A percentile compares a stretch with the other conserved stretches of the same genome.
These are phyloP conservation scores for Sinhomidia bicolor DNA, from an alignment of 2,888 invertebrate genomes.

Conservation along the genomic window DNA sequence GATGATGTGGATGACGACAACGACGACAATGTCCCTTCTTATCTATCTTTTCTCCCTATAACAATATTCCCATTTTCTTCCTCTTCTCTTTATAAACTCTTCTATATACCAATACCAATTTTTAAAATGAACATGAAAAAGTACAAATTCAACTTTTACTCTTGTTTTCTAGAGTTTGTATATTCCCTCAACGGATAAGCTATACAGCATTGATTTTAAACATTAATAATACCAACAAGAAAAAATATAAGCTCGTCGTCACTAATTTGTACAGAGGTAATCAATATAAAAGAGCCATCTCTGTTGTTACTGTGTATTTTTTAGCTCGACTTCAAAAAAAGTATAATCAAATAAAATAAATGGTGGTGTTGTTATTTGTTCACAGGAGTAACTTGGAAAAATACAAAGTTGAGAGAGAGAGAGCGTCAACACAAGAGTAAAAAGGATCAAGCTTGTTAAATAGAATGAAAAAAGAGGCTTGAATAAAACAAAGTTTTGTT, in stretches of 20 bases:
- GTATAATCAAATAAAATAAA: slow-evolving; percentile 26
- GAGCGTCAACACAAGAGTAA: not conserved
- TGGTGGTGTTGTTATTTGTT: slow-evolving; percentile 11
- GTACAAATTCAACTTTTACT: slow-evolving; percentile 33
- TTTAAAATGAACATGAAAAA: slow-evolving; percentile 17
- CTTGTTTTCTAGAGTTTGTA: slow-evolving; percentile 13
- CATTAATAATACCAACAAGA: slow-evolving; percentile 18
- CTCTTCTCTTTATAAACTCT: not conserved
- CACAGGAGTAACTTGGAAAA: not conserved
- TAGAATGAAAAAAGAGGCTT: slow-evolving; percentile 62
- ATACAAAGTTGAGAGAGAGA: not conserved
- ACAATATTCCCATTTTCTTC: not conserved
- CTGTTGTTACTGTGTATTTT: not conserved
- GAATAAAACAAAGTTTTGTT: slow-evolving; percentile 62
- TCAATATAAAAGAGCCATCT: slow-evolving; percentile 43
- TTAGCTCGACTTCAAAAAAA: not conserved
- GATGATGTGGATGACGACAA: slow-evolving; percentile 33
- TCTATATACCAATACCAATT: not conserved
- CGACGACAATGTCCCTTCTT: slow-evolving; percentile 34
- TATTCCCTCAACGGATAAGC: slow-evolving; percentile 32
- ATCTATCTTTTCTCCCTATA: not conserved
- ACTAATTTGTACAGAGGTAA: slow-evolving; percentile 52
- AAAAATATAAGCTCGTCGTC: slow-evolving; percentile 37
- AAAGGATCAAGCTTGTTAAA: slow-evolving; percentile 55
- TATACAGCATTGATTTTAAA: slow-evolving; percentile 16